Percentiles rank a stretch among this genome's conserved stretches.
These are phyloP conservation scores for Thunnus albacares DNA, from an alignment of 2,797 vertebrate genomes.

Conservation along the genomic window DNA sequence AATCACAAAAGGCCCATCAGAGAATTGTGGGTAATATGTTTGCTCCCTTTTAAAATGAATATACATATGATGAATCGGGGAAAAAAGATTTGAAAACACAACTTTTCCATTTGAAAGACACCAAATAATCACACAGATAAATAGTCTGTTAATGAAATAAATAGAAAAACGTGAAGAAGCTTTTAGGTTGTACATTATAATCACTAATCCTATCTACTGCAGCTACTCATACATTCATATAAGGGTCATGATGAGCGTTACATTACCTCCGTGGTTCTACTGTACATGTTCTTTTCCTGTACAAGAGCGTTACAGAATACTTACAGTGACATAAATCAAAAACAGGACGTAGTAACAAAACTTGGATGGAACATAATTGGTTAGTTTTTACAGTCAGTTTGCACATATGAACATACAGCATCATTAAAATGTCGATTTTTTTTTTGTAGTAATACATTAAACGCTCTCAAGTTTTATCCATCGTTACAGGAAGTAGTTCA, in stretches of 20 bases:
- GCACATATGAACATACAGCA: slow-evolving; percentile 18
- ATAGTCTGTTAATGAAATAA: slow-evolving; percentile 54
- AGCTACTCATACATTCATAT: slow-evolving; percentile 61
- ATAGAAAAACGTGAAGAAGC: slow-evolving; percentile 31
- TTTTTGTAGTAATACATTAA: slow-evolving; percentile 38
- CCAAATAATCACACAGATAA: slow-evolving; percentile 23
- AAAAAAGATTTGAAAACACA: slow-evolving; percentile 31
- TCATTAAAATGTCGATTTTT: background rate
- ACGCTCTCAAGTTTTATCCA: slow-evolving; percentile 28
- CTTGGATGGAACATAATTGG: background rate
- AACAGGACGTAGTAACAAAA: slow-evolving; percentile 20
- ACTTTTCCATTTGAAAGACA: slow-evolving; percentile 20
- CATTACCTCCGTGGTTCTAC: slow-evolving; percentile 20
- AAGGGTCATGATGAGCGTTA: background rate
- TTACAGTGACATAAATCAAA: slow-evolving; percentile 30
- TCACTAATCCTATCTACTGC: slow-evolving; percentile 34
- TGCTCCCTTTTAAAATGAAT: background rate
- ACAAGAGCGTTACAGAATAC: slow-evolving; percentile 28
- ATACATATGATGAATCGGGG: background rate
- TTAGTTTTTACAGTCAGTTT: slow-evolving; percentile 35
- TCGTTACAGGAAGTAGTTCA: slow-evolving; percentile 33
- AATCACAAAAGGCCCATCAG: slow-evolving; percentile 3
- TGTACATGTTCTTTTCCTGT: slow-evolving; percentile 32
- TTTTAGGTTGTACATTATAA: slow-evolving; percentile 39
- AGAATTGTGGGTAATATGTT: background rate